These are phyloP conservation scores for Eristalis intricaria DNA, from an alignment of 2,888 invertebrate genomes.

Conservation along the genomic window DNA sequence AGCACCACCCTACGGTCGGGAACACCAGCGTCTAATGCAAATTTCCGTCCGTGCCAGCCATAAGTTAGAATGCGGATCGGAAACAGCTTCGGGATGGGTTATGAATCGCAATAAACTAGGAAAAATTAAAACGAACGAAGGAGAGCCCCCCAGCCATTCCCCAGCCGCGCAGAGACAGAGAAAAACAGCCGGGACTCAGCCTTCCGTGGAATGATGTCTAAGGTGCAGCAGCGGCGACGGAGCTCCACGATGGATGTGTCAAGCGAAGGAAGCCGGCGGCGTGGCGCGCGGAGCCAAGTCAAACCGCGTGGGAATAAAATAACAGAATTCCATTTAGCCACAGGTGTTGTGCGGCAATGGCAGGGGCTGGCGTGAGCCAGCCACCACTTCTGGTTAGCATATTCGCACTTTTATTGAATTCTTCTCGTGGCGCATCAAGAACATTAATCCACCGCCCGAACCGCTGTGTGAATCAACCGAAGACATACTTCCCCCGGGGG, in stretches of 20 bases:
- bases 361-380: not conserved
- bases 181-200: not conserved
- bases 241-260: conserved; percentile 36
- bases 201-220: conserved; percentile 29
- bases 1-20: not conserved
- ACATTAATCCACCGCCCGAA: conserved; percentile 53
- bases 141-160: not conserved
- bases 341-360: conserved; percentile 47
- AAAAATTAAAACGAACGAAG: conserved; percentile 39
- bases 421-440: conserved; percentile 34
- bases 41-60: conserved; percentile 42
- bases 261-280: conserved; percentile 9
- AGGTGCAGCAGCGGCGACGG: conserved; percentile 16
- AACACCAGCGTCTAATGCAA: conserved; percentile 24
- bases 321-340: conserved; percentile 69
- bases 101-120: conserved; percentile 65
- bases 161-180: not conserved
- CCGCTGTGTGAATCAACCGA: conserved; percentile 53
- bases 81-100: conserved; percentile 48
- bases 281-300: not conserved
- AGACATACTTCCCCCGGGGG: conserved; percentile 30
- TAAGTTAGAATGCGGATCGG: conserved; percentile 45
- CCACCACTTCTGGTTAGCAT: conserved; percentile 54
- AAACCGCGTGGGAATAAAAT: conserved; percentile 67
- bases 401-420: conserved; percentile 69